Conservation (phyloP, 2,888 invertebrate genomes). For the Cantharis rustica region DNA sequence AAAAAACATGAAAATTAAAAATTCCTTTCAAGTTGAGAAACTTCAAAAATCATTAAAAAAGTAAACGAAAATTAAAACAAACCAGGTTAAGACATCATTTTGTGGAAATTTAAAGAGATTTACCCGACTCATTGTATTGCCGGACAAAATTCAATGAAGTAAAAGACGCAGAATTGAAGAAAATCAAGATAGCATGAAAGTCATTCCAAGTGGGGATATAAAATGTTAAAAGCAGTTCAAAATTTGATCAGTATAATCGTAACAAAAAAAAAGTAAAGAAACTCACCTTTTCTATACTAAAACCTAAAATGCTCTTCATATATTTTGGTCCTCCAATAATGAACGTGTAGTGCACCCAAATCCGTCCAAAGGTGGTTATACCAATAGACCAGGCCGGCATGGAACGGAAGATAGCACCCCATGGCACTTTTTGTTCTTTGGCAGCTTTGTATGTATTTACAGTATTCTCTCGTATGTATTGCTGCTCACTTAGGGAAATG, state of each 20-base stretch:
- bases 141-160: too few relatives aligned
- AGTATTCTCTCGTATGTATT: constrained; percentile 67
- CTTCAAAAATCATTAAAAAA: not conserved
- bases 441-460: constrained; percentile 58
- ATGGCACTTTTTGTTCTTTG: constrained; percentile 64
- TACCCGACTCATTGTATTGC: not conserved
- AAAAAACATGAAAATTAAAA: too few relatives aligned
- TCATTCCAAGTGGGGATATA: not conserved
- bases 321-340: constrained; percentile 73
- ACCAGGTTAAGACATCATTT: too few relatives aligned
- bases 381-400: constrained; percentile 73
- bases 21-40: too few relatives aligned
- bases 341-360: constrained; percentile 76
- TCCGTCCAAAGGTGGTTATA: constrained; percentile 74
- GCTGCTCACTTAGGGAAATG: constrained; percentile 66
- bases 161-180: not conserved
- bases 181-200: not conserved
- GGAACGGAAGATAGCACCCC: constrained; percentile 67
- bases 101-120: too few relatives aligned
- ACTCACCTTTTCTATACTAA: constrained; percentile 67
- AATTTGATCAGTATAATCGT: not conserved
- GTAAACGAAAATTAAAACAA: not conserved
- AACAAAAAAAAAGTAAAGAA: not conserved
- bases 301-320: constrained; percentile 71
- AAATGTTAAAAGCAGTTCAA: not conserved